These are phyloP conservation scores for Drosophila funebris DNA, from an alignment of 1,140 invertebrate genomes.

Conservation along the genomic window DNA sequence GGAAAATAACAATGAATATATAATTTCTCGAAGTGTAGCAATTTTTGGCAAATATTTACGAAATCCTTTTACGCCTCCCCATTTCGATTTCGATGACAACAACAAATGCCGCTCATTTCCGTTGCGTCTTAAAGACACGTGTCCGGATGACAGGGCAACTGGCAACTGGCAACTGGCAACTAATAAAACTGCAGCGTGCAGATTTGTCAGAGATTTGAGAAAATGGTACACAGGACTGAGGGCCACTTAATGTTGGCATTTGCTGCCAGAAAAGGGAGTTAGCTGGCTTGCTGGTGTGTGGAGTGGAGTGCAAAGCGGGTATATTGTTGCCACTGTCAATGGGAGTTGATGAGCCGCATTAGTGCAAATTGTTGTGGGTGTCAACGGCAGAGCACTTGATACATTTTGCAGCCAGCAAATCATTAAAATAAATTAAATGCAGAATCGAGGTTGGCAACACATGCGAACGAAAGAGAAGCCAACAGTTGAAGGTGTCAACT, in stretches of 20 bases:
- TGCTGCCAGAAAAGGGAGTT: constrained; percentile 17
- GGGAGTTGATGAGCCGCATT: constrained; percentile 65
- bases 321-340: constrained; percentile 40
- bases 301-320: neutral
- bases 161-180: constrained; percentile 55
- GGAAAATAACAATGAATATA: too few species aligned
- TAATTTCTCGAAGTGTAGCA: constrained; percentile 48
- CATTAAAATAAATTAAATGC: constrained; percentile 64
- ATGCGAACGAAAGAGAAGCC: neutral
- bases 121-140: constrained; percentile 72
- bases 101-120: constrained; percentile 70
- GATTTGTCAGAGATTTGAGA: constrained; percentile 70
- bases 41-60: constrained; percentile 33
- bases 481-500: constrained; percentile 28
- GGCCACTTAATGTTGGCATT: constrained; percentile 66
- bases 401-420: constrained; percentile 29
- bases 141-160: constrained; percentile 28
- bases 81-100: constrained; percentile 8
- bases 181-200: constrained; percentile 70
- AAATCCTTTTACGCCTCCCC: constrained; percentile 37
- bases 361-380: constrained; percentile 73
- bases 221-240: constrained; percentile 38
- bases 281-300: neutral
- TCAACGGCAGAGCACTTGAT: constrained; percentile 62
- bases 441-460: constrained; percentile 3